Conservation (phyloP, 1,140 invertebrate species). For the Drosophila bipectinata region DNA sequence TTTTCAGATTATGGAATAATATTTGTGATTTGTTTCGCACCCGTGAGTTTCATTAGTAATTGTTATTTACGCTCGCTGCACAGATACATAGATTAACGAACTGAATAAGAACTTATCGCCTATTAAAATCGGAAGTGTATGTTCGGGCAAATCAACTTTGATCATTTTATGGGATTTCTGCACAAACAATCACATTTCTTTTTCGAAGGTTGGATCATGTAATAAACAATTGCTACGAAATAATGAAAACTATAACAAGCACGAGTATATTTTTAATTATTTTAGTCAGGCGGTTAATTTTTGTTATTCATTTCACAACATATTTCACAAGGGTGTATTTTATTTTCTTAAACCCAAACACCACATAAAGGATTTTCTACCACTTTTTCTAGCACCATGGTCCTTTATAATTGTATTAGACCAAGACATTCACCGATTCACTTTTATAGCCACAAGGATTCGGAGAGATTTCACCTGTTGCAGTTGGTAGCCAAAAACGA, state of each 20-base stretch:
- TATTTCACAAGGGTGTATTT: not conserved
- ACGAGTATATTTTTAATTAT: conserved; percentile 23
- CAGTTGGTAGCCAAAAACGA: not conserved
- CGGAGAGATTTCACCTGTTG: conserved; percentile 2
- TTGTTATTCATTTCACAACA: not conserved
- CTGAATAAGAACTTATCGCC: conserved; percentile 28
- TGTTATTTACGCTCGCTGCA: conserved; percentile 2
- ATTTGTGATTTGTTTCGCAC: conserved; percentile 32
- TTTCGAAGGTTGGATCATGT: conserved; percentile 1
- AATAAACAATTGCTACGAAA: conserved; percentile 14
- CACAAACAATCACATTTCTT: not conserved
- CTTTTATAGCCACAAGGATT: not conserved
- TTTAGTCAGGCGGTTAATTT: conserved; percentile 4
- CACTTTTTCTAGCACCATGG: too few species aligned
- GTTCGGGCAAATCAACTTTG: conserved; percentile 2
- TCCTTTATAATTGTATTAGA: too few species aligned
- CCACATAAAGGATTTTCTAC: not conserved
- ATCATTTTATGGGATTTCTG: conserved; percentile 8
- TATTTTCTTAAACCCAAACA: conserved; percentile 26
- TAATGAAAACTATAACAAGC: conserved; percentile 13
- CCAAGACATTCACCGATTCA: too few species aligned
- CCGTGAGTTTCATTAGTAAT: conserved; percentile 32
- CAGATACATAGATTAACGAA: conserved; percentile 25
- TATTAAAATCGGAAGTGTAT: conserved; percentile 16
- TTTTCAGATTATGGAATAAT: conserved; percentile 21